Percentiles rank a stretch among this genome's conserved stretches.
Evolutionary conservation across 2,113 vertebrate species (phyloP).

Genomic region (Sus scrofa): T2T-Sscrofa CM000820.6:58458001-58458500

Average conservation of each 20-base stretch:
- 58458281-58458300: too few relatives aligned
- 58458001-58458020: neutral
- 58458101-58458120: neutral
- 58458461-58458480: too few relatives aligned
- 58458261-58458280: neutral
- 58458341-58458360: too few relatives aligned
- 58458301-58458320: too few relatives aligned
- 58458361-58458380: too few relatives aligned
- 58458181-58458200: fast-evolving
- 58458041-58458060: neutral
- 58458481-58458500: too few relatives aligned
- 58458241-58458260: fast-evolving
- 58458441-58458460: too few relatives aligned
- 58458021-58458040: neutral
- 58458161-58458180: neutral
- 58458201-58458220: fast-evolving
- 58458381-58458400: too few relatives aligned
- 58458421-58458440: too few relatives aligned
- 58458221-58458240: too few relatives aligned
- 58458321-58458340: too few relatives aligned
- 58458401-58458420: too few relatives aligned
- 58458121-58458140: neutral
- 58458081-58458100: neutral
- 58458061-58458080: neutral
- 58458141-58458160: fast-evolving